Evolutionary conservation across 2,113 vertebrate genomes (phyloP), one percentile per base, ranked within the genome.

Genomic region (Pteruthius melanotis): DNA sequence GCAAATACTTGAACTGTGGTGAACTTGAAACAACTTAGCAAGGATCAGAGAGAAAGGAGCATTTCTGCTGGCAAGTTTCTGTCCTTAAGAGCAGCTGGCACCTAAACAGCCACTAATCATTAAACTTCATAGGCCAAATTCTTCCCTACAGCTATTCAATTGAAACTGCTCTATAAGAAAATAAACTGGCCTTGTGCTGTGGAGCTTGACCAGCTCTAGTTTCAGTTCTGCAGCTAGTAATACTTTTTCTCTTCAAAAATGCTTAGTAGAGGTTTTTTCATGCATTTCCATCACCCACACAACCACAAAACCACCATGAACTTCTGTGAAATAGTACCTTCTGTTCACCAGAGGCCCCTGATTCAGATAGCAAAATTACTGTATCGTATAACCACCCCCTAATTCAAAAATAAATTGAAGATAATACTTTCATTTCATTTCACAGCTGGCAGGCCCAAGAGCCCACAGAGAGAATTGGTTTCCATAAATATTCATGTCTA

Each of bases 251-350:
- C 60, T 83, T 90, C 15, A 83, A 89, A 94, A 96, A 57, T 31
- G 57, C 88, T 93, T 84, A 78, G 60, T 44, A 57, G 52, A 61
- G 20, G 21, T 56, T 80, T 95, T 95, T 89, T 53, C 71, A 61
- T 44, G 39, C 2, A 3, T 83, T 83, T 90, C 35, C 37, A 87
- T 90, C 79, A 76, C 7, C 68, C 88, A 75, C 59, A 90, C 37
- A 91, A 85, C 90, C 95, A 90, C 94, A 96, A 92, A 96, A 94
- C 69, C 76, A 94, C 76, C n/a, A 60, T 2, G 6, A 27, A 79
- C 28, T 53, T 87, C 92, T 82, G 60, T 31, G 94, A 96, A 96
- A 92, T 26, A 35, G 60, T 81, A 87, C 72, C 69, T 93, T 90
- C 83, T 96, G 60, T 83, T 95, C 52, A 81, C 5, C 37, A 90